Evolutionary conservation across 2,797 vertebrate species (phyloP).

Genomic region (Microchirus variegatus): DNA sequence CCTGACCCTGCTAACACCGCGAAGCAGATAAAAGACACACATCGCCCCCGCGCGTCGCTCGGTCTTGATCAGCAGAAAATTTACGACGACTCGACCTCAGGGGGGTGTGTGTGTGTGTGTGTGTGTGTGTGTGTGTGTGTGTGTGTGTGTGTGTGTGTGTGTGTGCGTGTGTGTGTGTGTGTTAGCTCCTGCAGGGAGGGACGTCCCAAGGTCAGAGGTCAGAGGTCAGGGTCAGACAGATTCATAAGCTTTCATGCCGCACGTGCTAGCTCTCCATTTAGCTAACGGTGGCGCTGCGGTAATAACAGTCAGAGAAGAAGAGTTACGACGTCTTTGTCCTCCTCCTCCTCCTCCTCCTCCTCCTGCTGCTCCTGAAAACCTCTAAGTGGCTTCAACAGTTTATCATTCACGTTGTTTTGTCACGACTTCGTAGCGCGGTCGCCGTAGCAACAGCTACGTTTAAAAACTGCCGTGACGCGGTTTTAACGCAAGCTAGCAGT

Average conservation of each 20-base stretch:
- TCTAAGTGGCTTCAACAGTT: too few species aligned
- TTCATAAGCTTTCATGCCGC: slow-evolving; percentile 62
- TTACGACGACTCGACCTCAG: slow-evolving; percentile 69
- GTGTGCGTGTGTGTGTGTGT: too few species aligned
- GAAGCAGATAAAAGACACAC: slow-evolving; percentile 17
- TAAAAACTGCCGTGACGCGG: too few species aligned
- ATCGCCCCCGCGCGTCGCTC: slow-evolving; percentile 43
- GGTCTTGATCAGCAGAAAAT: slow-evolving; percentile 66
- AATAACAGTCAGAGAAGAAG: slow-evolving; percentile 76
- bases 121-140: slow-evolving; percentile 31
- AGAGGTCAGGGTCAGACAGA: slow-evolving; percentile 68
- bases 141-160: slow-evolving; percentile 27
- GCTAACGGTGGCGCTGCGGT: slow-evolving; percentile 88
- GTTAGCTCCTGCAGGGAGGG: slow-evolving; percentile 39
- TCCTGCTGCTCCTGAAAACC: slow-evolving; percentile 10
- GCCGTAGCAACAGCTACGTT: too few species aligned
- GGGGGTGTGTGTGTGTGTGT: slow-evolving; percentile 38
- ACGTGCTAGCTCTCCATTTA: slow-evolving; percentile 84
- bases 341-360: slow-evolving; percentile 8
- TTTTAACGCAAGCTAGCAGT: too few species aligned
- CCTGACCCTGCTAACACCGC: slow-evolving; percentile 23
- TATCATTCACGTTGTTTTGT: too few species aligned
- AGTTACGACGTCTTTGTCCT: slow-evolving; percentile 65
- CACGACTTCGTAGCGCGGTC: too few species aligned
- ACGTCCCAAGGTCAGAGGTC: slow-evolving; percentile 7